Percentiles rank a stretch among this genome's conserved stretches.
Evolutionary conservation across 2,113 vertebrate genomes (phyloP).

Genomic region (Macquaria australasica): DNA sequence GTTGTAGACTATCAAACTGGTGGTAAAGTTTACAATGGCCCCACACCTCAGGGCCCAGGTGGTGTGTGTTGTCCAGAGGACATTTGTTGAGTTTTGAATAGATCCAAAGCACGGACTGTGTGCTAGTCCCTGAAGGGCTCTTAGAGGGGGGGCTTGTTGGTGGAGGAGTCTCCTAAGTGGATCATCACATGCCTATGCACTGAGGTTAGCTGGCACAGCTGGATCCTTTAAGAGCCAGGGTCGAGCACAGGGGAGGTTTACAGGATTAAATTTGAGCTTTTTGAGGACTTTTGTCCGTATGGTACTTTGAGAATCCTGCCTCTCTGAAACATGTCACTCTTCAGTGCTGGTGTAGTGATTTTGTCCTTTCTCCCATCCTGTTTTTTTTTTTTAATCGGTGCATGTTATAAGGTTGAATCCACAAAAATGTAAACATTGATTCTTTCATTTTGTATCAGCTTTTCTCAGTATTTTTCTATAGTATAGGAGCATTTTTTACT

Average conservation of each 20-base stretch:
- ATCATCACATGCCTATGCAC: conserved; percentile 81
- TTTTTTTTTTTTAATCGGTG: background rate
- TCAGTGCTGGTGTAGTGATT: background rate
- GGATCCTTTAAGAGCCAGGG: conserved; percentile 63
- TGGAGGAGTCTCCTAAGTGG: conserved; percentile 74
- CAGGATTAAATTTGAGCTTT: conserved; percentile 67
- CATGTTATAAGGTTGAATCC: background rate
- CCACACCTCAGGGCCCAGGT: conserved; percentile 74
- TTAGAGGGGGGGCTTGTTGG: conserved; percentile 50
- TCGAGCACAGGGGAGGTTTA: conserved; percentile 50
- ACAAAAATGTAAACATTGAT: background rate
- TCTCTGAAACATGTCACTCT: conserved; percentile 21
- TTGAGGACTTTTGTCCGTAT: conserved; percentile 48
- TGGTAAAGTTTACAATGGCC: conserved; percentile 77
- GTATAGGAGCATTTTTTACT: background rate
- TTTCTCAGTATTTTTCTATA: background rate
- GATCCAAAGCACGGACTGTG: conserved; percentile 30
- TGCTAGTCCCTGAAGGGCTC: conserved; percentile 38
- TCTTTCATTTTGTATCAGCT: background rate
- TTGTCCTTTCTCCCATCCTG: background rate
- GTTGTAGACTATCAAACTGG: conserved; percentile 61
- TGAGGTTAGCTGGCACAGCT: conserved; percentile 77
- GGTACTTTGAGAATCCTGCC: background rate
- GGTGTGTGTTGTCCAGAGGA: conserved; percentile 70
- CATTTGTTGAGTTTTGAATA: conserved; percentile 66